Conservation (phyloP, 2,113 vertebrate genomes). For the Cinclus cinclus region DNA sequence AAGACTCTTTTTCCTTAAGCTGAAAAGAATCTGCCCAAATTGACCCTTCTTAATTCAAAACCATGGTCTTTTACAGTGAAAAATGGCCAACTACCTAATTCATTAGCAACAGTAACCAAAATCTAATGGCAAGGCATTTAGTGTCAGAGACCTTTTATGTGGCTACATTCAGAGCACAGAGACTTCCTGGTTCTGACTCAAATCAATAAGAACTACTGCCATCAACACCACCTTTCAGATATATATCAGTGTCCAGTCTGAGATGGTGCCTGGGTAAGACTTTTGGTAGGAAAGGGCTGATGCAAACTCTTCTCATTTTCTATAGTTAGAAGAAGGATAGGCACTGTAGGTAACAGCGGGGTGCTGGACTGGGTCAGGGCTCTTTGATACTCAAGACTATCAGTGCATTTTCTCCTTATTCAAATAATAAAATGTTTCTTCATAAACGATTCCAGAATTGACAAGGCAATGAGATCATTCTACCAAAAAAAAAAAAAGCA, state of each 20-base stretch:
- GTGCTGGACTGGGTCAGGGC: background rate
- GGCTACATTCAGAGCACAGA: background rate
- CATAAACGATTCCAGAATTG: background rate
- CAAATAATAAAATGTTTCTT: background rate
- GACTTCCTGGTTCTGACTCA: background rate
- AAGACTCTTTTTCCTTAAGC: background rate
- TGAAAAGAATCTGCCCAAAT: background rate
- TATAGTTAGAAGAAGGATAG: background rate
- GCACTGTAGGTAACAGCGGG: background rate
- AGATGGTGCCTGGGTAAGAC: background rate
- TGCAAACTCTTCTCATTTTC: background rate
- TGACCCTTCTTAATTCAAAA: background rate
- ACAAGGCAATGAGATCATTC: background rate
- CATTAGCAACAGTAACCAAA: background rate
- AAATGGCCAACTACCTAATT: background rate
- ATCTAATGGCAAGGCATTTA: background rate
- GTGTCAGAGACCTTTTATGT: background rate
- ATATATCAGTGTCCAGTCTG: accelerated
- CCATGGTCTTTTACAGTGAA: background rate
- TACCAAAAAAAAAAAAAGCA: background rate
- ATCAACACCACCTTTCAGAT: background rate
- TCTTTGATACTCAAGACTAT: background rate
- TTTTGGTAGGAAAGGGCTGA: background rate
- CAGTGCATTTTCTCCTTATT: background rate
- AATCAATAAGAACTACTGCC: background rate